A percentile compares a stretch with the other conserved stretches of the same genome.
Conservation (phyloP, 2,888 invertebrate species). For the Melikaiella ostensackeni region DNA sequence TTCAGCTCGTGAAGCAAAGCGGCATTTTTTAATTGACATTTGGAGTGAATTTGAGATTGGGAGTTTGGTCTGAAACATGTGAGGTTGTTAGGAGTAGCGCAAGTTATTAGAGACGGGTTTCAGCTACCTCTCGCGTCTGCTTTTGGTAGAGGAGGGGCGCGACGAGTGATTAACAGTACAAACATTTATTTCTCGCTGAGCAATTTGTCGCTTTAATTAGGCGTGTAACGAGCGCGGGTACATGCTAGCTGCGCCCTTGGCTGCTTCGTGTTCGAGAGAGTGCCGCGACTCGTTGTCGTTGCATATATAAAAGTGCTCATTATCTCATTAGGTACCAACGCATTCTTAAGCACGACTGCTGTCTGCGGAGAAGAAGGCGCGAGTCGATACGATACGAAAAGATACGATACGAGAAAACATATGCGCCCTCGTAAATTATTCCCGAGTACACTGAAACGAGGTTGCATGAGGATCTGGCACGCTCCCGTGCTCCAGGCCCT, state of each 20-base stretch:
- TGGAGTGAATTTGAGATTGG: slow-evolving; percentile 41
- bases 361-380: neutral
- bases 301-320: slow-evolving; percentile 53
- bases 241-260: slow-evolving; percentile 37
- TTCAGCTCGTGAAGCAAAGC: slow-evolving; percentile 27
- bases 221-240: slow-evolving; percentile 67
- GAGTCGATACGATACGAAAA: neutral
- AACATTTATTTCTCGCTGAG: slow-evolving; percentile 67
- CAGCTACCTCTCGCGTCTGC: slow-evolving; percentile 1
- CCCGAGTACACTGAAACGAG: neutral
- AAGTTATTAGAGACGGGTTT: slow-evolving; percentile 12
- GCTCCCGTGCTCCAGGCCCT: slow-evolving; percentile 6
- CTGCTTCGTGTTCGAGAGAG: slow-evolving; percentile 29
- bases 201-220: slow-evolving; percentile 73
- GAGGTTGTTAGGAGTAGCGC: neutral
- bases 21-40: slow-evolving; percentile 56
- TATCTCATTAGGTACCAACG: slow-evolving; percentile 63
- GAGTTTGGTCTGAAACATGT: neutral
- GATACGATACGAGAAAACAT: neutral
- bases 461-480: neutral
- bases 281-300: slow-evolving; percentile 24
- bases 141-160: slow-evolving; percentile 56
- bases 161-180: slow-evolving; percentile 61
- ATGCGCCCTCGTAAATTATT: slow-evolving; percentile 12
- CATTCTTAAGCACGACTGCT: slow-evolving; percentile 38